Base-by-base conservation (phyloP, 2,888 invertebrate genomes). In the Dasypogon diadema region DNA sequence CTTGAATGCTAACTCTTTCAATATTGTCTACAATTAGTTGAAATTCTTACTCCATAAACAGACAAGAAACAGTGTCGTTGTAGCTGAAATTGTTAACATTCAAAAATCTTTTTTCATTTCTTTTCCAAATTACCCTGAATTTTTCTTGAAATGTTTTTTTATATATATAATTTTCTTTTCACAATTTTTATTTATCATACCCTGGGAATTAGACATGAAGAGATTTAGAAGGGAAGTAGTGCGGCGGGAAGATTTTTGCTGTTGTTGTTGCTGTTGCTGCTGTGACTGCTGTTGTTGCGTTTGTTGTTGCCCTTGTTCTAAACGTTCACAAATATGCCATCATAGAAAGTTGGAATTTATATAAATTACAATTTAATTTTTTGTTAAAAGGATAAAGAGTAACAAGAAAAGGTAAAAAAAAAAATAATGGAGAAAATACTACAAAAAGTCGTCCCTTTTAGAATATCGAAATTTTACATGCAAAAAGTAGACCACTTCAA, bases 141-240 rank as follows among this genome's bases (percentile, higher is more conserved):
- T 30, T 30, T 30, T 30, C 10, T 30, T 30, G 34, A 5, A 30
- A 12, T 42, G 8, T 42, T 74, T 60, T 75, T 78, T 65, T 60
- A 26, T 76, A 16, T 56, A 16, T 73, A 56, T 70, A 75, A 14
- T n/a, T 63, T 46, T 54, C 42, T 21, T 54, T 34, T 70, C 54
- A 70, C 70, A 34, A 55, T 65, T 74, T 75, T 77, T 79, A 80
- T 78, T 80, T 78, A 79, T 81, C 83, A 82, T 95, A 91, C 94
- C 95, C 92, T 95, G 95, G 89, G 95, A 95, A 89, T 94, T 95
- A 88, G 95, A 94, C 90, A 95, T 95, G 90, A 96, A 96, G 89
- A 96, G 91, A 91, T 96, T 96, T 88, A 96, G 91, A 87, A 96
- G 92, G 87, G 96, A 96, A 87, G 95, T 95, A 87, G 96, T 95